Evolutionary conservation across 2,113 vertebrate genomes (phyloP).

Genomic region (Peromyscus maniculatus): DNA sequence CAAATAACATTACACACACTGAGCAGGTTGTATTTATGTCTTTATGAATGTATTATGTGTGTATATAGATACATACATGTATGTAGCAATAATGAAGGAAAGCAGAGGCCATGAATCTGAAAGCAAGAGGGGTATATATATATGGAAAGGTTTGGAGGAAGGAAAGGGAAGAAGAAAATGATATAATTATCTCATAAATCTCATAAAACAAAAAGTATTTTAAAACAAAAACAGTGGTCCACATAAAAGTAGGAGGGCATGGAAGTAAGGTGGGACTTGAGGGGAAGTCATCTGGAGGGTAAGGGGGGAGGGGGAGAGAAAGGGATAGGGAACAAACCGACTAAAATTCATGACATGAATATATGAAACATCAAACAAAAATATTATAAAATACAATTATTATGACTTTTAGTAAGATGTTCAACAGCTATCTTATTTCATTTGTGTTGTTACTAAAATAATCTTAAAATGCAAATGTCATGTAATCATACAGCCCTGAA

Average conservation of each 20-base stretch:
- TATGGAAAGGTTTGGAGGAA: not conserved
- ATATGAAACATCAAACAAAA: not conserved
- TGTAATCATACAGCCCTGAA: too few relatives aligned
- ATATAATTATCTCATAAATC: too few relatives aligned
- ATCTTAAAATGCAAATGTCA: too few relatives aligned
- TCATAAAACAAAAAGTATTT: too few relatives aligned
- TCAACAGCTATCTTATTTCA: not conserved
- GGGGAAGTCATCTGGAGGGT: not conserved
- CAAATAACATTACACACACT: not conserved
- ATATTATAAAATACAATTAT: not conserved
- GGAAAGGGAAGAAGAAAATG: not conserved
- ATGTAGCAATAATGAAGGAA: not conserved
- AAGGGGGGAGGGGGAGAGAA: not conserved
- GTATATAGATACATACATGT: not conserved
- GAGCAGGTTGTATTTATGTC: not conserved
- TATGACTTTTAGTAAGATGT: not conserved
- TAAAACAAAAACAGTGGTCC: too few relatives aligned
- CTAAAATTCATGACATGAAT: not conserved
- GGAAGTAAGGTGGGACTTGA: too few relatives aligned
- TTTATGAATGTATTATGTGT: not conserved
- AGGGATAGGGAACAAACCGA: not conserved
- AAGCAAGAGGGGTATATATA: not conserved
- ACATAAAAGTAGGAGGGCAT: too few relatives aligned
- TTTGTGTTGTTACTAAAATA: too few relatives aligned
- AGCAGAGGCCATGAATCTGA: not conserved